Evolutionary conservation across 1,140 invertebrate species (phyloP), one percentile per base, ranked within the genome.

Genomic region (Ceratosolen solmsi): DNA sequence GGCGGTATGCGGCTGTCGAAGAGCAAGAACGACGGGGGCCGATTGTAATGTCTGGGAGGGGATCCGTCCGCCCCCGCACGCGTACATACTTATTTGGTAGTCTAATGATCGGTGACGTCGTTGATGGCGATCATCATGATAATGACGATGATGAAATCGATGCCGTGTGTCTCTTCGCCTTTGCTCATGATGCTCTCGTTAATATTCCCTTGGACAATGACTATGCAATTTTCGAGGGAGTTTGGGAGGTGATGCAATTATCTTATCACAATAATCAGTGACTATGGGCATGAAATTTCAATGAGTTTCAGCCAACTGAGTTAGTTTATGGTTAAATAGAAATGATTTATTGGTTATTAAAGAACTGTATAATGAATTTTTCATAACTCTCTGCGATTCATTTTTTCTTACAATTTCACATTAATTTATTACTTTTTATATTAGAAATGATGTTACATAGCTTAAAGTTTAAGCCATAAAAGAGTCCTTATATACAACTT

Each of bases 71-170:
- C 27, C 30, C 30, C 58, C 70, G 82, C 77, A 81, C 86, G 83
- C 88, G 88, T 88, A 89, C 89, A 87, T 90, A 91, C 90, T 92
- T 92, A 92, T 92, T 92, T 92, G 91, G 90, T 91, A 92, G 90
- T 92, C 89, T 91, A 91, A 92, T 92, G 87, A 88, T 87, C 89
- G 87, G 51, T 38, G 4, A 22, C 84, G 75, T 83, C 77, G 75
- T 70, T 70, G 75, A 83, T 79, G 68, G 83, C 80, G 71, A 76
- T 75, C 71, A 80, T 81, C 17, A 63, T 63, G 63, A 77, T 71
- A 60, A 82, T 49, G 74, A 71, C 25, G 36, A 82, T 51, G 27
- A 54, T 41, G 46, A 65, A 5, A 68, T 68, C 33, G 33, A 68
- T 68, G 20, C 17, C n/a, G 1, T 9, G 30, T 2, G 33, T 38